Evolutionary conservation across 2,888 invertebrate genomes (phyloP).

Genomic region (Oxystoma pomonae): DNA sequence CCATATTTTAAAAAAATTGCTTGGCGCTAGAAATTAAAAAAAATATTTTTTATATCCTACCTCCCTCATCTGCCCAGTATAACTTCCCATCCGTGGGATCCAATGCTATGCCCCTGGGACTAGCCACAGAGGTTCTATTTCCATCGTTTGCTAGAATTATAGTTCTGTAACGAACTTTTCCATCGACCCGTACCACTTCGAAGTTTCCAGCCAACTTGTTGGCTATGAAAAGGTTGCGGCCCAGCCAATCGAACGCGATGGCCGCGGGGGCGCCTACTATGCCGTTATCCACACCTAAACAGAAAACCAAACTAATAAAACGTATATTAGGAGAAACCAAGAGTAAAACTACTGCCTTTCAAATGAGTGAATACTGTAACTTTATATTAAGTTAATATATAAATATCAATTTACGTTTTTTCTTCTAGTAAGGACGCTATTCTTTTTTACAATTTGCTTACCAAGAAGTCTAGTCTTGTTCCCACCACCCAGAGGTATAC

Average conservation of each 20-base stretch:
- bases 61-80: constrained; percentile 97
- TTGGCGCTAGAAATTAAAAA: not conserved
- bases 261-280: constrained; percentile 87
- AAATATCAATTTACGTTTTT: no score
- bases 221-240: constrained; percentile 89
- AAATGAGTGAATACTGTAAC: no score
- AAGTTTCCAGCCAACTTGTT: constrained; percentile 87
- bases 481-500: constrained; percentile 80
- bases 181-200: constrained; percentile 82
- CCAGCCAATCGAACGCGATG: constrained; percentile 95
- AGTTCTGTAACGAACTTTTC: constrained; percentile 76
- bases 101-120: constrained; percentile 81
- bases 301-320: not conserved
- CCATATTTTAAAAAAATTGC: not conserved
- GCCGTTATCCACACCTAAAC: constrained; percentile 67
- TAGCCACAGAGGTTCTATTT: constrained; percentile 77
- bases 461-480: constrained; percentile 73
- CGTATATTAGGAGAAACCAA: not conserved
- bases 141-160: constrained; percentile 90
- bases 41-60: constrained; percentile 61
- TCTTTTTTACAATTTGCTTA: no score
- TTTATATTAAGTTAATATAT: no score
- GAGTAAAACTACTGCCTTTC: no score
- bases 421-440: no score
- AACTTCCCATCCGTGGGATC: constrained; percentile 92